Base-by-base conservation (phyloP, 2,888 invertebrate genomes). In the Tenthredo mesomela region DNA sequence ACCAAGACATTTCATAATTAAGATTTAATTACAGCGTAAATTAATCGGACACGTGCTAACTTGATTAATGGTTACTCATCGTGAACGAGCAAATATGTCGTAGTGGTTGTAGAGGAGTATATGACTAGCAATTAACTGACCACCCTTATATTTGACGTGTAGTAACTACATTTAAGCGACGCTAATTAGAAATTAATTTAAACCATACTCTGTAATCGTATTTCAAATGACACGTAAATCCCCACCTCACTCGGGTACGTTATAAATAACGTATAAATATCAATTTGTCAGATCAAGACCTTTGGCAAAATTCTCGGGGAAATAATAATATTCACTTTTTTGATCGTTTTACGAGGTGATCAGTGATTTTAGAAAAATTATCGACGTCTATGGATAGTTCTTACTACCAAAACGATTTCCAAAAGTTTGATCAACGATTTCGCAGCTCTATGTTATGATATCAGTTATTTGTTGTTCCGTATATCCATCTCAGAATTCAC, bases 101-200 rank as follows among this genome's bases (percentile, higher is more conserved):
- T 43, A 65, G 61, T 33, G n/a, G 29, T 25, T 33, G 77, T 10
- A n/a, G 10, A 25, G 12, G 7, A 33, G 15, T 15, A n/a, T 18
- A 33, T 18, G 9, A 7, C 50, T 29, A 18, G 18, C 33, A 21
- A 33, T 77, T 54, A 50, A 54, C 54, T 50, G n/a, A 33, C 77
- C 43, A 21, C 25, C 54, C 77, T 77, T 18, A 54, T 50, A 54
- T 77, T 54, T 54, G n/a, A 70, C 37, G 54, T 83, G 83, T 40
- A 61, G 83, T 40, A 61, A 82, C 47, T 37, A 67, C n/a, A 29
- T 70, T 50, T 43, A 50, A 83, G 71, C 73, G 75, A 43, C 84
- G 21, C 73, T 84, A 75, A 84, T 84, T 75, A 73, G 29, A 75
- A 84, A 73, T 84, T 84, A 75, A 75, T 84, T 84, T 61, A 33